These are phyloP conservation scores for Cryptocephalus primarius DNA, from an alignment of 2,888 invertebrate genomes.

Conservation along the genomic window DNA sequence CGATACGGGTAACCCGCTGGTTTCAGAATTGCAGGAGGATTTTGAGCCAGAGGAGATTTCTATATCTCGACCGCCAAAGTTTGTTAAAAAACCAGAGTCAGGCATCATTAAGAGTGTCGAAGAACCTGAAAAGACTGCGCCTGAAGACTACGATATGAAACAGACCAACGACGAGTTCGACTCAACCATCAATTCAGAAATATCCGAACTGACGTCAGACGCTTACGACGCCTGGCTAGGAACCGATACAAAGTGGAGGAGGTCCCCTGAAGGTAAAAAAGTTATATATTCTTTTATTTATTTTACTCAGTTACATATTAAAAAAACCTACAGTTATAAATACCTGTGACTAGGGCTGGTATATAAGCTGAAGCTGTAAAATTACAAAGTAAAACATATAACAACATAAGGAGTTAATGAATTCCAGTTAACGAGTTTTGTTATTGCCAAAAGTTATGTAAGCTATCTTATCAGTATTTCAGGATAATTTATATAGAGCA, in stretches of 20 bases:
- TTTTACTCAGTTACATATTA: not conserved
- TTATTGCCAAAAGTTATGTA: no score
- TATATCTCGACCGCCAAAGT: constrained; percentile 23
- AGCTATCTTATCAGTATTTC: no score
- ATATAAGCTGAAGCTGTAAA: no score
- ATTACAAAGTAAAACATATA: no score
- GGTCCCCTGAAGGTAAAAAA: constrained; percentile 60
- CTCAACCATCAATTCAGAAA: constrained; percentile 37
- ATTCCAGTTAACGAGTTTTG: no score
- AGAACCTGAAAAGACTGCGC: constrained; percentile 23
- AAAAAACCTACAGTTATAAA: no score
- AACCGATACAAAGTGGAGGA: constrained; percentile 55
- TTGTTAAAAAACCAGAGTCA: constrained; percentile 29
- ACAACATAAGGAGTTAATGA: no score
- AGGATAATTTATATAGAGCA: no score
- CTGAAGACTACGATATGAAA: constrained; percentile 36
- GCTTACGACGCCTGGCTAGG: constrained; percentile 53
- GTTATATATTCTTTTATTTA: not conserved
- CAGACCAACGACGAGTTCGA: constrained; percentile 38
- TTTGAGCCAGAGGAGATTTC: constrained; percentile 53
- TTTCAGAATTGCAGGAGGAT: constrained; percentile 77
- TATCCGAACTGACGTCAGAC: constrained; percentile 37
- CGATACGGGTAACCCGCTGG: constrained; percentile 65
- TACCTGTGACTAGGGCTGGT: no score
- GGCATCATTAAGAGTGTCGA: constrained; percentile 20